These are phyloP conservation scores for Synodontis membranacea DNA, from an alignment of 2,113 vertebrate species.

Conservation along the genomic window DNA sequence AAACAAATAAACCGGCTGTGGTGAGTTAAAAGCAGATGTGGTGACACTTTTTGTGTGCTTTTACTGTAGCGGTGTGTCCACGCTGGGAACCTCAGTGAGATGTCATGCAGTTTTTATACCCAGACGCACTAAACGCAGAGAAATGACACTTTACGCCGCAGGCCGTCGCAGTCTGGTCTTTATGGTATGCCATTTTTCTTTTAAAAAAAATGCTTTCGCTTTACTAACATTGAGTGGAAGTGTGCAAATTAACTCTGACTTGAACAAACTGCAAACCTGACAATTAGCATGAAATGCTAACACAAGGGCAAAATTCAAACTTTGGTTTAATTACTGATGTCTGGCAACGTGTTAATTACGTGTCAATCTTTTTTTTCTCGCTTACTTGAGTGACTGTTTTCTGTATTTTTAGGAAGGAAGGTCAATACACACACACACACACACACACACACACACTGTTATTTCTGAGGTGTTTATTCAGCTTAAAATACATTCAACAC, in stretches of 20 bases:
- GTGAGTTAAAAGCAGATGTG: background rate
- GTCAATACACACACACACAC: background rate
- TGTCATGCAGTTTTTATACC: too few relatives aligned
- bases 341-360: too few relatives aligned
- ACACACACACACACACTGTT: background rate
- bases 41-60: background rate
- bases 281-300: background rate
- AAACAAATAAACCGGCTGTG: too few relatives aligned
- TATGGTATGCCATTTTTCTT: background rate
- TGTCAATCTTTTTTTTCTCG: too few relatives aligned
- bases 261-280: background rate
- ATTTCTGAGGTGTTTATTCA: constrained; percentile 12
- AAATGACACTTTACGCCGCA: background rate
- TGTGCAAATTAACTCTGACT: background rate
- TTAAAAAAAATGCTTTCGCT: background rate
- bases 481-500: constrained; percentile 5
- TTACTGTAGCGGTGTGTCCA: too few relatives aligned
- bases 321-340: background rate
- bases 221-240: background rate
- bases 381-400: background rate
- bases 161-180: background rate
- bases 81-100: too few relatives aligned
- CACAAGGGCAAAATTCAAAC: background rate
- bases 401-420: background rate
- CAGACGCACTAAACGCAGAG: background rate